phyloP scores from a whole-genome alignment of 2,888 invertebrate species.

The Apamea sordens region DNA sequence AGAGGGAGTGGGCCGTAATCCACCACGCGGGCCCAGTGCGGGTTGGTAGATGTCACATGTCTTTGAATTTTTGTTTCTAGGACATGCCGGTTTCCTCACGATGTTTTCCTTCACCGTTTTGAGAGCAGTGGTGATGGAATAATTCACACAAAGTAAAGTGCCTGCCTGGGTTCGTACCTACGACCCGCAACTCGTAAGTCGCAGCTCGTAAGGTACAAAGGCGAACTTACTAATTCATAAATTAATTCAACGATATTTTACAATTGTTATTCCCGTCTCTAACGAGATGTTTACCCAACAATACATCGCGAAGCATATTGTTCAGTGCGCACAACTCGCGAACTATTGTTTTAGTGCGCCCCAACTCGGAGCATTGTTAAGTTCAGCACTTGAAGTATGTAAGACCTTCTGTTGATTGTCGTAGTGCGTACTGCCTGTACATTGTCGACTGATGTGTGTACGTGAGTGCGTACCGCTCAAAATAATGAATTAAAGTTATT shows the following conservation, averaged over 20 bases:
- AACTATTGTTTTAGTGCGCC: conserved; percentile 36
- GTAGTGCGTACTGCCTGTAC: background rate
- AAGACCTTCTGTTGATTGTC: conserved; percentile 33
- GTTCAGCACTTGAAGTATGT: conserved; percentile 46
- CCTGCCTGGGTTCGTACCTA: too few species aligned
- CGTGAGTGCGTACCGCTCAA: conserved; percentile 2
- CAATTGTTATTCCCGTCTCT: conserved; percentile 15
- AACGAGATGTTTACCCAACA: conserved; percentile 50
- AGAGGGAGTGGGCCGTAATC: too few species aligned
- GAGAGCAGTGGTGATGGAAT: too few species aligned
- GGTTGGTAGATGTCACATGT: too few species aligned
- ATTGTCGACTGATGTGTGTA: conserved; percentile 13
- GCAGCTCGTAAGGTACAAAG: too few species aligned
- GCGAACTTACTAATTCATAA: background rate
- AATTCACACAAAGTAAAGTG: too few species aligned
- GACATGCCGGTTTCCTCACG: too few species aligned
- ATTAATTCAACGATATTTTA: conserved; percentile 2
- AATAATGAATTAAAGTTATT: conserved; percentile 26
- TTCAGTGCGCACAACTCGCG: conserved; percentile 6
- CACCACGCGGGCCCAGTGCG: too few species aligned
- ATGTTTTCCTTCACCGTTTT: too few species aligned
- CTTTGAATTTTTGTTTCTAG: too few species aligned
- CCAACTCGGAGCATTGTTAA: conserved; percentile 31
- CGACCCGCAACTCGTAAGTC: too few species aligned
- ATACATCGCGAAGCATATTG: conserved; percentile 34